A percentile compares a stretch with the other conserved stretches of the same genome.
Evolutionary conservation across 2,888 invertebrate species (phyloP).

Genomic region (Mechanitis messenoides): DNA sequence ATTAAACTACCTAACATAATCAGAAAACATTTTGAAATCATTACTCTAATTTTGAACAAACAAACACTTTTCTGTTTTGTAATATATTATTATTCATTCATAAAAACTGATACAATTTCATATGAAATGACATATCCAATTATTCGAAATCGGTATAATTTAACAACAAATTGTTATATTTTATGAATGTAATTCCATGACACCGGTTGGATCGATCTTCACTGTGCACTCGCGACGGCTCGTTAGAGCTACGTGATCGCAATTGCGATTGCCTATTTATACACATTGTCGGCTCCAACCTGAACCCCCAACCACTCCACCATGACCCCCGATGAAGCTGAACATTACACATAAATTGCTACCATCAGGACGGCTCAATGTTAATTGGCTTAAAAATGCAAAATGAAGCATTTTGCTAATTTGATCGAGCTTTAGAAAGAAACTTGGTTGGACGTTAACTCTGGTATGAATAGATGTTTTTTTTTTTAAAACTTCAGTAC

Average conservation of each 20-base stretch:
- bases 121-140: no score
- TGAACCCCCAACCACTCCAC: constrained; percentile 41
- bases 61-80: no score
- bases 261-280: constrained; percentile 72
- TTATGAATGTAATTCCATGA: constrained; percentile 39
- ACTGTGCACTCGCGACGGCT: constrained; percentile 61
- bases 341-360: constrained; percentile 26
- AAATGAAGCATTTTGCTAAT: constrained; percentile 53
- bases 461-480: constrained; percentile 58
- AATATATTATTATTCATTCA: no score
- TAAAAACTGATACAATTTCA: no score
- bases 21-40: no score
- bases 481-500: constrained; percentile 34
- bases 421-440: constrained; percentile 51
- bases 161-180: background rate
- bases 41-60: no score
- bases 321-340: constrained; percentile 39
- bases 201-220: constrained; percentile 53
- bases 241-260: constrained; percentile 72
- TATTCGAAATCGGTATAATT: background rate
- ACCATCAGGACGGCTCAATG: constrained; percentile 31
- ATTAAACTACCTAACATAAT: no score
- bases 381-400: constrained; percentile 42
- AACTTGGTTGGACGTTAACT: constrained; percentile 60
- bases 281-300: constrained; percentile 63